Evolutionary conservation across 1,140 invertebrate genomes (phyloP), one percentile per base, ranked within the genome.

Genomic region (Thalassaphorura encarpata): DNA sequence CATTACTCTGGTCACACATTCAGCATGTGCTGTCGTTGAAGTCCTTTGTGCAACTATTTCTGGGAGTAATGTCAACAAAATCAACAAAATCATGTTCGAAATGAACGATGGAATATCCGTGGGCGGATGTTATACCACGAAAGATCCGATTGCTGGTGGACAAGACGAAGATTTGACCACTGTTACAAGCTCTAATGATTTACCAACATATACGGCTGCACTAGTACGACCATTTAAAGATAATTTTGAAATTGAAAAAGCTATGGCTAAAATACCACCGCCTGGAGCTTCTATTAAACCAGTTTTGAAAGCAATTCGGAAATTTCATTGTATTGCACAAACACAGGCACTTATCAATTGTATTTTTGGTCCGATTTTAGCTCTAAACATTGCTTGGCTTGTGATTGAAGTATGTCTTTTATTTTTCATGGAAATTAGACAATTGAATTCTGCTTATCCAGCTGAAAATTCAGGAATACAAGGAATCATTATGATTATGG

Each of bases 41-140:
- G 62, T 61, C 8, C 54, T 64, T 36, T 64, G 58, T 31, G 53
- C 52, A 18, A 31, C 55, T 19, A 41, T 64, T 4, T 51, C 48
- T 18, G 23, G 48, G 8, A 31, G 26, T 16, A 51, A 21, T 36
- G 48, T 51, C 6, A 51, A 51, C 48, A 33, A 13, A 6, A 51
- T 51, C 13, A 13, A 19, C 5, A 51, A 51, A 21, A 51, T 51
- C 31, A 21, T 33, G 33, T 6, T 5, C 4, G 21, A 51, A 19
- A 51, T 51, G 48, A 39, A 33, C 13, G 28, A 51, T n/a, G 31
- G 19, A 43, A 8, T 18, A 6, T 43, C 19, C 8, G 42, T 8
- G 18, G 18, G 6, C 8, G 11, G 42, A 13, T 11, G 42, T 18
- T 8, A 43, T 8, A 43, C 16, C 18, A 8, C 8, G 11, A 8